Evolutionary conservation across 2,113 vertebrate species (phyloP).

Genomic region (Lepisosteus osseus): DNA sequence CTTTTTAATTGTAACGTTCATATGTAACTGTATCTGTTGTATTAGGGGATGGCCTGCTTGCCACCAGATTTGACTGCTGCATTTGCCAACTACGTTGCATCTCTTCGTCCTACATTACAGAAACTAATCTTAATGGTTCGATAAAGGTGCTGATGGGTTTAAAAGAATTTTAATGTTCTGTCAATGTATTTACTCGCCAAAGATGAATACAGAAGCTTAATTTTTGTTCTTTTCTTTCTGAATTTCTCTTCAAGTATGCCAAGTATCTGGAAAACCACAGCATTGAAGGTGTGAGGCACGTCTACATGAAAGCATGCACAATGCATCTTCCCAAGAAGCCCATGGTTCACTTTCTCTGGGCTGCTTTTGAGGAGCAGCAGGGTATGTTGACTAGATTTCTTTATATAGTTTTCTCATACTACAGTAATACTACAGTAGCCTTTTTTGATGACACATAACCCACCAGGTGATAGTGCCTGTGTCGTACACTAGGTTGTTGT

Average conservation of each 20-base stretch:
- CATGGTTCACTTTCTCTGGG: conserved; percentile 91
- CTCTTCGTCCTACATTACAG: conserved; percentile 99
- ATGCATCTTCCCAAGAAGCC: conserved; percentile 94
- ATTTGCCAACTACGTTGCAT: conserved; percentile 99
- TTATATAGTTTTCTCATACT: not conserved
- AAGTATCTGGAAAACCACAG: conserved; percentile 98
- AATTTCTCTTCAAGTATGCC: conserved; percentile 87
- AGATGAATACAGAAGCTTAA: conserved; percentile 60
- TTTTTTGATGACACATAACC: no score
- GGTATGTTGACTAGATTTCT: conserved; percentile 62
- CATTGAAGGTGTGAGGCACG: conserved; percentile 88
- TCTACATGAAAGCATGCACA: conserved; percentile 93
- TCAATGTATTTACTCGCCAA: conserved; percentile 79
- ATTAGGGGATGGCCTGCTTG: conserved; percentile 99
- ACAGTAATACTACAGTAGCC: not conserved
- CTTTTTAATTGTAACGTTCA: conserved; percentile 99
- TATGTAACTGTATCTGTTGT: conserved; percentile 99
- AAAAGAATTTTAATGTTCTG: conserved; percentile 99
- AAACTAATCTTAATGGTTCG: conserved; percentile 99
- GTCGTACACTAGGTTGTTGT: not conserved
- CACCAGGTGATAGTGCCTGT: not conserved
- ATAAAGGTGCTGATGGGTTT: conserved; percentile 99
- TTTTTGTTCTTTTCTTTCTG: conserved; percentile 59
- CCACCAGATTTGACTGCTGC: conserved; percentile 99
- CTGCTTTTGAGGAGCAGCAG: conserved; percentile 96